These are phyloP conservation scores for Apistogramma diplotaenia DNA, from an alignment of 2,113 vertebrate genomes.

Conservation along the genomic window DNA sequence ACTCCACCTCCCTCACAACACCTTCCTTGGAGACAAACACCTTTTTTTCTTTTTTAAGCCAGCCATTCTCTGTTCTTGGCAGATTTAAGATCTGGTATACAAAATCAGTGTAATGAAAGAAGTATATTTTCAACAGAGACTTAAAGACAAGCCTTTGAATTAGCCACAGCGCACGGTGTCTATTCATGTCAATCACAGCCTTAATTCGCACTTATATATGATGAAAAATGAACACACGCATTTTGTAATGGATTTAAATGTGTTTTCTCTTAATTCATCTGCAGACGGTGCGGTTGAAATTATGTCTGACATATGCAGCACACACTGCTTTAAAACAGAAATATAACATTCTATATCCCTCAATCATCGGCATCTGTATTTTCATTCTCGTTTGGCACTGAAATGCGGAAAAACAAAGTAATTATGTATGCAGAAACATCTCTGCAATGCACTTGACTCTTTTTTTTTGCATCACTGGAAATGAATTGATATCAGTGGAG, in stretches of 20 bases:
- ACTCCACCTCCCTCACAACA: slow-evolving; percentile 40
- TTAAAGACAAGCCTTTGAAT: slow-evolving; percentile 33
- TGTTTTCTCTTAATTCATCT: background rate
- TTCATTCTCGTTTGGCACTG: background rate
- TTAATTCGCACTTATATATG: background rate
- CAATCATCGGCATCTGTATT: background rate
- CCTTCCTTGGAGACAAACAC: slow-evolving; percentile 41
- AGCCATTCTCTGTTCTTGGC: slow-evolving; percentile 36
- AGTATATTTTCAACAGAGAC: slow-evolving; percentile 19
- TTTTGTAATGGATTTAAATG: background rate
- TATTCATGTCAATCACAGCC: slow-evolving; percentile 9
- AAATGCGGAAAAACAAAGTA: background rate
- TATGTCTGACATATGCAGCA: background rate
- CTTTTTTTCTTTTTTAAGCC: slow-evolving; percentile 23
- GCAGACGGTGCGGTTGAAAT: too few relatives aligned
- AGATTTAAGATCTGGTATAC: slow-evolving; percentile 17
- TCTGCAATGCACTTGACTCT: slow-evolving; percentile 25
- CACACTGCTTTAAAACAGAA: background rate
- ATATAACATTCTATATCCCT: slow-evolving; percentile 1
- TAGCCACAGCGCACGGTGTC: background rate
- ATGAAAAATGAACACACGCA: background rate
- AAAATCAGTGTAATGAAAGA: slow-evolving; percentile 28
- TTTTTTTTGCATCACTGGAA: slow-evolving; percentile 18
- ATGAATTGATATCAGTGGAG: slow-evolving; percentile 54
- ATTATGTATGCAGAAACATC: slow-evolving; percentile 31